Evolutionary conservation across 2,113 vertebrate species (phyloP).

Genomic region (Mobula hypostoma): DNA sequence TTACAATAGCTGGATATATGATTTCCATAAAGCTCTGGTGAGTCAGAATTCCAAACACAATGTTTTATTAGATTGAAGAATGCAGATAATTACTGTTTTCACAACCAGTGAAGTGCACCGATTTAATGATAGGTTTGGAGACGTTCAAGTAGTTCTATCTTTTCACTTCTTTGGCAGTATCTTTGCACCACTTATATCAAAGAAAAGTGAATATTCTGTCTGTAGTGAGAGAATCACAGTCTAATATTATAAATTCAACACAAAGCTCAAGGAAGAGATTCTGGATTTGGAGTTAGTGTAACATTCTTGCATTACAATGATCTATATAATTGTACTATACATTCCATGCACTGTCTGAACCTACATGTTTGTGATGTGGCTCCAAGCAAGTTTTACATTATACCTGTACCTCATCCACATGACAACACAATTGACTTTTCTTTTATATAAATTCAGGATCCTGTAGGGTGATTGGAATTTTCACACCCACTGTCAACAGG

Average conservation of each 20-base stretch:
- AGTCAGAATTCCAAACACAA: constrained; percentile 12
- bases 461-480: not conserved
- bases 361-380: too few relatives aligned
- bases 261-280: not conserved
- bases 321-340: too few relatives aligned
- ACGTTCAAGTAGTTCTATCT: constrained; percentile 28
- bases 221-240: not conserved
- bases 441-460: too few relatives aligned
- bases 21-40: constrained; percentile 26
- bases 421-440: too few relatives aligned
- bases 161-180: constrained; percentile 27
- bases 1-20: constrained; percentile 4
- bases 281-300: not conserved
- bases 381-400: too few relatives aligned
- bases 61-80: constrained; percentile 33
- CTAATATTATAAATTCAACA: not conserved
- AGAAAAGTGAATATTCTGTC: not conserved
- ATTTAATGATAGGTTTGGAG: constrained; percentile 35
- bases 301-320: too few relatives aligned
- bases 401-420: too few relatives aligned
- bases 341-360: too few relatives aligned
- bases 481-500: not conserved
- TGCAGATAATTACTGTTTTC: constrained; percentile 36
- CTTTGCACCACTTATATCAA: not conserved
- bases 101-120: constrained; percentile 31